Evolutionary conservation across 2,113 vertebrate genomes (phyloP), one percentile per base, ranked within the genome.

Genomic region (Aptenodytes forsteri): DNA sequence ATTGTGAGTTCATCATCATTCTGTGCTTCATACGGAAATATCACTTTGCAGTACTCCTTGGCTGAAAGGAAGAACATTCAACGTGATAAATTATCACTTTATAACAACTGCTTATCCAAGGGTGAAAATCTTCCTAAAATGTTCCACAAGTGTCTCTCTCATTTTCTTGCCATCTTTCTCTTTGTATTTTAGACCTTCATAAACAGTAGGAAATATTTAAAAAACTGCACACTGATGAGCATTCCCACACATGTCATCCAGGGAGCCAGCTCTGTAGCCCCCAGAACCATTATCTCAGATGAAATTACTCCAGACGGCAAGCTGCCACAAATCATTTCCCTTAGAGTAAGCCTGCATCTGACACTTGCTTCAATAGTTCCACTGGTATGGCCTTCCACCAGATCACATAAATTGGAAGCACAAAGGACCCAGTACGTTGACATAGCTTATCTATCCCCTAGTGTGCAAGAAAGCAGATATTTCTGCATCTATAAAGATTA

Each of bases 1-100:
- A 99, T 99, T 67, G 99, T 98, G 98, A 99, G 98, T 92, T 99
- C 99, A 78, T 99, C 99, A 38, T 99, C 99, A 69, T 99, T 99
- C 98, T 99, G 99, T 59, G 98, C 99, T 97, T 99, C 99, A 10
- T 99, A 99, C 0, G 99, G 99, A 96, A 99, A 99, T 87, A 99
- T 98, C 64, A 99, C 99, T 98, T 99, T 99, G 97, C 99, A 99
- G 90, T 98, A 99, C 97, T 99, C 99, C 98, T 99, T 99, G 89
- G 97, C 99, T 99, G 98, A 78, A 98, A 97, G 79, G 75, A 97
- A 97, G 96, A 97, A 95, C 66, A 80, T 62, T 20, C 46, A 89
- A 16, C 32, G 49, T n/a, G 52, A 80, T 69, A 96, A 97, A 95
- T 93, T 21, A 96, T 27, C 79, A 93, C 62, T 62, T 91, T 86